Evolutionary conservation across 2,888 invertebrate species (phyloP).

Genomic region (Callosobruchus maculatus): DNA sequence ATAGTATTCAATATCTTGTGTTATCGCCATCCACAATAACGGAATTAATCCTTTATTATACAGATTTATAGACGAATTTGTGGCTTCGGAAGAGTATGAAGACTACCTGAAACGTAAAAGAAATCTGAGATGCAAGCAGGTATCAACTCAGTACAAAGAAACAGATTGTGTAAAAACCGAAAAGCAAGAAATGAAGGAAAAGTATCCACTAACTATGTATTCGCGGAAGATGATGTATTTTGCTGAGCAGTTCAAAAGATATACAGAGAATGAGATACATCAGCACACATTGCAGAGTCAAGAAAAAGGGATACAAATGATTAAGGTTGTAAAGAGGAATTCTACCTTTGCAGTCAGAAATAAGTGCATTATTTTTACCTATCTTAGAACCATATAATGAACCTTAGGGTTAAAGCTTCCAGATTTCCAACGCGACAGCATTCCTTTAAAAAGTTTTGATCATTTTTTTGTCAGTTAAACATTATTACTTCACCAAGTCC

Average conservation of each 20-base stretch:
- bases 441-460: too few species aligned
- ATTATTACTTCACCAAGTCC: too few species aligned
- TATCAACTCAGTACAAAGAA: conserved; percentile 17
- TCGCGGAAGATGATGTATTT: conserved; percentile 25
- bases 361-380: too few species aligned
- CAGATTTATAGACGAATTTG: conserved; percentile 26
- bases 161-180: conserved; percentile 15
- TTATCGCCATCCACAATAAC: too few species aligned
- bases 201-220: conserved; percentile 22
- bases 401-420: too few species aligned
- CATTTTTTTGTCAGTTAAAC: too few species aligned
- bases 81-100: conserved; percentile 25
- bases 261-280: conserved; percentile 14
- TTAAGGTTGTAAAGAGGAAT: conserved; percentile 20
- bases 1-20: too few species aligned
- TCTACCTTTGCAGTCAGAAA: too few species aligned
- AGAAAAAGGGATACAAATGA: conserved; percentile 21
- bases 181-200: conserved; percentile 5
- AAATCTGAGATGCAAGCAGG: conserved; percentile 16
- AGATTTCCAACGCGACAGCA: too few species aligned
- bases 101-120: conserved; percentile 22
- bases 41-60: neutral
- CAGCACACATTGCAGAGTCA: conserved; percentile 16
- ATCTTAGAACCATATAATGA: too few species aligned
- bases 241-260: conserved; percentile 22